phyloP scores from a whole-genome alignment of 2,888 invertebrate species.

The Hydraecia micacea region DNA sequence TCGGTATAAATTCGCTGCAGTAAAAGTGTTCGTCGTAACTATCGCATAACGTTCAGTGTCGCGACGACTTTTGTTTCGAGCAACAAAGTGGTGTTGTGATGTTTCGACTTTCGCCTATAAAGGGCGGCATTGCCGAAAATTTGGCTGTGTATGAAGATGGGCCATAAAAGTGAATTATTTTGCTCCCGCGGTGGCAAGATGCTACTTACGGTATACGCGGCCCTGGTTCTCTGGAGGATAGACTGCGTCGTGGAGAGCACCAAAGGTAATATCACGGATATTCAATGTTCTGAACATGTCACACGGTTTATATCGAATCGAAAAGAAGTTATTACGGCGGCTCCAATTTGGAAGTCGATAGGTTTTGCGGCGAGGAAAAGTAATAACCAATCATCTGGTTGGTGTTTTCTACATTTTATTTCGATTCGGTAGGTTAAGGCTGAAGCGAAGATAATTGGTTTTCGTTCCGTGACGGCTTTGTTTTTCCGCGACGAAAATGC shows the following conservation, averaged over 20 bases:
- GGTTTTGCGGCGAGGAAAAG: constrained; percentile 57
- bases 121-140: constrained; percentile 82
- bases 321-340: constrained; percentile 57
- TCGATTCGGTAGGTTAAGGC: constrained; percentile 57
- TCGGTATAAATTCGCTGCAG: constrained; percentile 67
- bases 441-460: constrained; percentile 64
- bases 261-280: constrained; percentile 81
- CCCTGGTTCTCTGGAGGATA: constrained; percentile 85
- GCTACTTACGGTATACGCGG: constrained; percentile 83
- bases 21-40: constrained; percentile 72
- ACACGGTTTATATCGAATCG: constrained; percentile 56
- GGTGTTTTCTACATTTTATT: constrained; percentile 66
- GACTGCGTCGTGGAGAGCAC: constrained; percentile 87
- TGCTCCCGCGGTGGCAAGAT: constrained; percentile 81
- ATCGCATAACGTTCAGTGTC: constrained; percentile 72
- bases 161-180: constrained; percentile 82
- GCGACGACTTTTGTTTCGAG: constrained; percentile 73
- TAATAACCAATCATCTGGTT: constrained; percentile 65
- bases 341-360: constrained; percentile 64
- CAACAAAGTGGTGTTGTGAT: constrained; percentile 83
- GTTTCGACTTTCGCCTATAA: constrained; percentile 80
- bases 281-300: constrained; percentile 57
- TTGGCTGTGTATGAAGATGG: constrained; percentile 81
- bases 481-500: constrained; percentile 55
- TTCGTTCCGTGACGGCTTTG: constrained; percentile 57